Percentiles rank a stretch among this genome's conserved stretches.
Conservation (phyloP, 2,797 vertebrate species). For the Chelon auratus region DNA sequence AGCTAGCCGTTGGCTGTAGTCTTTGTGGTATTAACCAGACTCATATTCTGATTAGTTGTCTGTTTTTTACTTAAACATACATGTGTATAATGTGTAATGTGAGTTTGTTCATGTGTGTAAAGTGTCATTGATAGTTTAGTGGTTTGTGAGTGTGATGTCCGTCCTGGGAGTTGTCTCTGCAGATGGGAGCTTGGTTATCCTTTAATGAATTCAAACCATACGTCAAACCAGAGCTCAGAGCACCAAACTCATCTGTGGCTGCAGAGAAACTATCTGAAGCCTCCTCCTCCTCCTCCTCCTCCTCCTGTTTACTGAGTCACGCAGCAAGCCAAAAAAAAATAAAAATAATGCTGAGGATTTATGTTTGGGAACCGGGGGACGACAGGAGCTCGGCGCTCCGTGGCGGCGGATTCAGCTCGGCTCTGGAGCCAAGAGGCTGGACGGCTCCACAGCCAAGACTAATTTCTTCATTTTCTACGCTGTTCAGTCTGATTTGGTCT, state of each 20-base stretch:
- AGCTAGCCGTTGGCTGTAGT: too few species aligned
- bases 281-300: slow-evolving; percentile 26
- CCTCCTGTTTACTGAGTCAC: slow-evolving; percentile 38
- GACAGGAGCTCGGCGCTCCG: slow-evolving; percentile 19
- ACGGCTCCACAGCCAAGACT: slow-evolving; percentile 48
- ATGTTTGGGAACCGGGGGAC: slow-evolving; percentile 48
- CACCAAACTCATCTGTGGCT: slow-evolving; percentile 52
- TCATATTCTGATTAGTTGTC: too few species aligned
- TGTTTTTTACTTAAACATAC: too few species aligned
- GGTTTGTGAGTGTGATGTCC: slow-evolving; percentile 20
- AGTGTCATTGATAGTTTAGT: too few species aligned
- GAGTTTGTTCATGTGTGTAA: neutral
- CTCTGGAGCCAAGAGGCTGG: slow-evolving; percentile 51
- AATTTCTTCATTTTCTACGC: slow-evolving; percentile 62
- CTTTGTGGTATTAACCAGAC: too few species aligned
- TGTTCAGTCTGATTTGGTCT: slow-evolving; percentile 39
- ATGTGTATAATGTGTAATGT: neutral
- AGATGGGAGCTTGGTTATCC: slow-evolving; percentile 67
- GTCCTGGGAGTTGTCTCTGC: slow-evolving; percentile 57
- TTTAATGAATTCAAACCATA: slow-evolving; percentile 73
- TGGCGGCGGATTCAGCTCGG: neutral
- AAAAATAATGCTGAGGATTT: slow-evolving; percentile 46
- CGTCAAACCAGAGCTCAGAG: slow-evolving; percentile 45
- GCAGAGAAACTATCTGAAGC: slow-evolving; percentile 51
- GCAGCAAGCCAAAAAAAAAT: slow-evolving; percentile 26